Conservation (phyloP, 2,888 invertebrate genomes). For the Slavum lentiscoides region DNA sequence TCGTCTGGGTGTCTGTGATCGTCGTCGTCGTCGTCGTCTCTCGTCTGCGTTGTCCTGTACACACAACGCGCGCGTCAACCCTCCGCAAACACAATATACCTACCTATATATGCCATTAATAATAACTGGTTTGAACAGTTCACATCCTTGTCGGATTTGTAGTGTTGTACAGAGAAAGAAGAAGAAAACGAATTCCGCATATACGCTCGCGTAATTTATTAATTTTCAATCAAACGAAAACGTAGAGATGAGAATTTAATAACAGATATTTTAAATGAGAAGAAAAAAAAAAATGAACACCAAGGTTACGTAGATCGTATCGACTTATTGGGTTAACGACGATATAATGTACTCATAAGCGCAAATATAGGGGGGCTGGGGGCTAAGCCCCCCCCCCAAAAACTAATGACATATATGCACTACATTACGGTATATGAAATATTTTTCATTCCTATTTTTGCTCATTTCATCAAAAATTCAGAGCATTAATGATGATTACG, state of each 20-base stretch:
- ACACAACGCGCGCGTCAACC: constrained; percentile 33
- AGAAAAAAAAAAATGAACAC: not conserved
- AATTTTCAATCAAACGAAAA: not conserved
- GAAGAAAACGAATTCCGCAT: not conserved
- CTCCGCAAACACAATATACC: constrained; percentile 8
- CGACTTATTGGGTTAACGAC: not conserved
- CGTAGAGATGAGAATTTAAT: no score
- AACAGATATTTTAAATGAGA: no score
- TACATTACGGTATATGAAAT: no score
- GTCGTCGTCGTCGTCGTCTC: constrained; percentile 26
- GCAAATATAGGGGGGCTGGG: no score
- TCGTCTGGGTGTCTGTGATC: constrained; percentile 49
- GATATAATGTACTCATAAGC: not conserved
- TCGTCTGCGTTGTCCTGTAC: constrained; percentile 20
- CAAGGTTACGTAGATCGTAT: not conserved
- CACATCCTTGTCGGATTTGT: constrained; percentile 44
- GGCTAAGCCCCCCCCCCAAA: no score
- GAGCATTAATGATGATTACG: no score
- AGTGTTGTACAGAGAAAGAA: not conserved
- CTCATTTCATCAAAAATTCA: no score
- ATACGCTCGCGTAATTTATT: constrained; percentile 9
- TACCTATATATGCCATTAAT: constrained; percentile 7
- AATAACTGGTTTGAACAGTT: constrained; percentile 46
- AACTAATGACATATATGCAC: no score
- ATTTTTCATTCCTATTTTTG: no score